These are phyloP conservation scores for Epizoanthus rinbou DNA, from an alignment of 92 coral and sea anemone genomes.

Conservation along the genomic window DNA sequence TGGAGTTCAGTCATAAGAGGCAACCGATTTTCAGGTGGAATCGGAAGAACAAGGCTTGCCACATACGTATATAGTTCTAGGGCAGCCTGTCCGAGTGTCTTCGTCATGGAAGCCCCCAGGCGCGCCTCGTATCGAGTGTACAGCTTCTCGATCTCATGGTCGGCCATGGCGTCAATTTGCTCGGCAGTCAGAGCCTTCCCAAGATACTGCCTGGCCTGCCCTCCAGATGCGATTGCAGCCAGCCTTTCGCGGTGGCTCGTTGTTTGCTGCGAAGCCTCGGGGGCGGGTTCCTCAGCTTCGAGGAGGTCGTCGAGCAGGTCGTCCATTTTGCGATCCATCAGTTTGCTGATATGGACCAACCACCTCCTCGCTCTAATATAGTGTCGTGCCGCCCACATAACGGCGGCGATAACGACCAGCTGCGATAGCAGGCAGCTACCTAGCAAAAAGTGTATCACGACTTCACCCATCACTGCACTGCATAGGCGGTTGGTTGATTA, in stretches of 20 bases:
- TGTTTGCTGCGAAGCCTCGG: no score
- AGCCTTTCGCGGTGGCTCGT: conserved; percentile 3
- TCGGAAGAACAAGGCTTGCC: neutral
- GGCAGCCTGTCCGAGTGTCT: neutral
- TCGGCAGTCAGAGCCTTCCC: conserved; percentile 10
- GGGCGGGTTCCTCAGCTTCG: no score
- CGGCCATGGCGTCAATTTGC: conserved; percentile 11
- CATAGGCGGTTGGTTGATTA: no score
- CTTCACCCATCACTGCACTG: no score
- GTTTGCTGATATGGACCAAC: no score
- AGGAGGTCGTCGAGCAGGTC: no score
- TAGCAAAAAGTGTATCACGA: no score
- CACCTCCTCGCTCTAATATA: no score
- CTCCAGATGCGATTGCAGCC: conserved; percentile 3
- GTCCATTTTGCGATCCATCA: no score
- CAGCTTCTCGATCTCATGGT: neutral
- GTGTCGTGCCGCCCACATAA: no score
- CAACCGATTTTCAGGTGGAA: neutral
- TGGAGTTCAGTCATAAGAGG: neutral
- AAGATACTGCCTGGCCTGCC: neutral
- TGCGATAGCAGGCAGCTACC: no score
- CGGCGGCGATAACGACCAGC: no score
- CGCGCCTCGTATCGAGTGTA: conserved; percentile 5
- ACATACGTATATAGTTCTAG: neutral
- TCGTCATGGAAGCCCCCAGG: neutral